Conservation (phyloP, 2,888 invertebrate genomes). For the Calameuta pallipes region DNA sequence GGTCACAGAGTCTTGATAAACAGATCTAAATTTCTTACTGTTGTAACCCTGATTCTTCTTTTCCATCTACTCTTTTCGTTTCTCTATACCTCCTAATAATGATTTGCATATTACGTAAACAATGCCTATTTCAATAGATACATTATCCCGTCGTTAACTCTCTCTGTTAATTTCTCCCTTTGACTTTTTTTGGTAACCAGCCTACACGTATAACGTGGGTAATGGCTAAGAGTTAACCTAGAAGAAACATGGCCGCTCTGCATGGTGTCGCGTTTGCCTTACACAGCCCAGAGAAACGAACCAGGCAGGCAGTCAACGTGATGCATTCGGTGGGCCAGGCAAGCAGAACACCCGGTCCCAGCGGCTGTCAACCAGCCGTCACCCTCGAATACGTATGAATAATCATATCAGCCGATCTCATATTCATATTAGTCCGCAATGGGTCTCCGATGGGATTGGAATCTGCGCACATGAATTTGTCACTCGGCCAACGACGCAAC, state of each 20-base stretch:
- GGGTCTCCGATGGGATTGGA: constrained; percentile 38
- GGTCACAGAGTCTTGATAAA: neutral
- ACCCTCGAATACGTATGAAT: constrained; percentile 54
- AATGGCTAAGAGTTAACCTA: constrained; percentile 21
- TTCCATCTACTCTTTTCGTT: neutral
- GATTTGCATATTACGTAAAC: neutral
- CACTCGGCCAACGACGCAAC: constrained; percentile 21
- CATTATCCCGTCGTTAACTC: neutral
- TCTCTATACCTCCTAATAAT: neutral
- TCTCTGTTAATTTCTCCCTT: neutral
- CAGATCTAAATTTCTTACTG: neutral
- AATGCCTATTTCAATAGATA: neutral
- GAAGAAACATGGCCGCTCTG: constrained; percentile 21
- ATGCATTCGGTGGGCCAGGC: constrained; percentile 5
- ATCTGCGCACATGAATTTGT: constrained; percentile 41
- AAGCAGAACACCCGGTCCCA: constrained; percentile 32
- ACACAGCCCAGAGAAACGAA: constrained; percentile 32
- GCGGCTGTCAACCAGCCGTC: constrained; percentile 57
- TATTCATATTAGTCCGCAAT: constrained; percentile 23
- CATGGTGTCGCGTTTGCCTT: constrained; percentile 43
- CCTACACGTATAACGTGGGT: neutral
- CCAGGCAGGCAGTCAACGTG: constrained; percentile 7
- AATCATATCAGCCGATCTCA: constrained; percentile 53
- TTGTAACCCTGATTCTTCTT: neutral
- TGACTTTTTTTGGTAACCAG: neutral